Conservation (phyloP, 2,113 vertebrate genomes). For the Engystomops pustulosus region DNA sequence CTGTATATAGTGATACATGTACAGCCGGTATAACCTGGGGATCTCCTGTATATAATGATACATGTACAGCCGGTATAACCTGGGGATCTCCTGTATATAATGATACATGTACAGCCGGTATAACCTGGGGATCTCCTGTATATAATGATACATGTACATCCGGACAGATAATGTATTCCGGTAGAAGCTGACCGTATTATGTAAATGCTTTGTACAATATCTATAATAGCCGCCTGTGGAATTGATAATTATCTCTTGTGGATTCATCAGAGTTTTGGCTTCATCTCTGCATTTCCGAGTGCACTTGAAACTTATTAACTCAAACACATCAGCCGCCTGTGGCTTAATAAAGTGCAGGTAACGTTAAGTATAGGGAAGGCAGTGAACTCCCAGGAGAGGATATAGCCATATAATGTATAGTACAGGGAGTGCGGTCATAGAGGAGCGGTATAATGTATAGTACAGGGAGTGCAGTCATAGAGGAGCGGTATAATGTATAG, state of each 20-base stretch:
- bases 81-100: not conserved
- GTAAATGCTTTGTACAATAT: slow-evolving; percentile 12
- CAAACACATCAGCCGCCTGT: slow-evolving; percentile 26
- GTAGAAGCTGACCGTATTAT: not conserved
- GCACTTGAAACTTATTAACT: slow-evolving; percentile 27
- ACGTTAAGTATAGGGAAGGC: too few relatives aligned
- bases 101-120: not conserved
- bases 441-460: too few relatives aligned
- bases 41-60: not conserved
- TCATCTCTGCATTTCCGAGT: not conserved
- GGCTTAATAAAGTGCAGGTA: not conserved
- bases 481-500: too few relatives aligned
- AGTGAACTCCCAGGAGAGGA: not conserved
- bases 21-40: not conserved
- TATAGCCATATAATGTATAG: not conserved
- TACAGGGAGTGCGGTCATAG: not conserved
- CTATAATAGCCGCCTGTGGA: not conserved
- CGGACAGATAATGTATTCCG: not conserved
- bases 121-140: not conserved
- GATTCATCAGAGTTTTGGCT: slow-evolving; percentile 15
- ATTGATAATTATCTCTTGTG: slow-evolving; percentile 24
- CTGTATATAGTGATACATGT: too few relatives aligned
- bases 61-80: too few relatives aligned
- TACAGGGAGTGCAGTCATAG: too few relatives aligned
- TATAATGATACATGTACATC: too few relatives aligned